Evolutionary conservation across 2,113 vertebrate genomes (phyloP).

Genomic region (Desmodus rotundus): DNA sequence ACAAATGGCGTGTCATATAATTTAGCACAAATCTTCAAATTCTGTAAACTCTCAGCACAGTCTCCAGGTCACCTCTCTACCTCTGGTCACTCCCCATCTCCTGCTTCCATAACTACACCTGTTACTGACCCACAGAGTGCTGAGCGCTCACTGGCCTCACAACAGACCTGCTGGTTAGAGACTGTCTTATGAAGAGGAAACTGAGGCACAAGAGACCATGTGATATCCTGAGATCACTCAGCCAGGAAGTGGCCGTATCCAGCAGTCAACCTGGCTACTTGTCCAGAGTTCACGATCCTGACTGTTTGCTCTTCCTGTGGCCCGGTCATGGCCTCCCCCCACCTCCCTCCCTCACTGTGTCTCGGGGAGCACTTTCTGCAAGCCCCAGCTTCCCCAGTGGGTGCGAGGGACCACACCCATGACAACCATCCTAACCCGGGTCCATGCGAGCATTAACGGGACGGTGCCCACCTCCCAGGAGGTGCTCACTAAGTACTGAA

Average conservation of each 20-base stretch:
- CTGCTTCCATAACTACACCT: background rate
- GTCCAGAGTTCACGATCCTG: background rate
- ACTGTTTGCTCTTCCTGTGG: background rate
- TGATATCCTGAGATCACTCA: background rate
- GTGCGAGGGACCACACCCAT: background rate
- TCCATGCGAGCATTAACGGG: rapidly evolving
- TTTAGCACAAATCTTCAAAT: background rate
- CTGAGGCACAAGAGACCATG: background rate
- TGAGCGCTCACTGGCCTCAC: too few species aligned
- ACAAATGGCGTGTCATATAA: rapidly evolving
- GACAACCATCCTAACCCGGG: background rate
- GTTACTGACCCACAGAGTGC: background rate
- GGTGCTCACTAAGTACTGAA: background rate
- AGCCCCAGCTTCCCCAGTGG: rapidly evolving
- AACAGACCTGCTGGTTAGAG: background rate
- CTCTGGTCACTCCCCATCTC: background rate
- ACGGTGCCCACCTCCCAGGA: background rate
- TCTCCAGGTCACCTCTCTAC: background rate
- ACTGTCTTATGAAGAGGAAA: background rate
- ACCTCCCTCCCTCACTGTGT: background rate
- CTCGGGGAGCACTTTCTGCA: background rate
- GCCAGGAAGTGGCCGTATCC: background rate
- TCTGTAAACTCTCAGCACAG: background rate
- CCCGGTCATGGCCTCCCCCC: background rate
- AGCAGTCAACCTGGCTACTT: background rate